Evolutionary conservation across 2,797 vertebrate genomes (phyloP), one percentile per base, ranked within the genome.

Genomic region (Poecilia velifera): DNA sequence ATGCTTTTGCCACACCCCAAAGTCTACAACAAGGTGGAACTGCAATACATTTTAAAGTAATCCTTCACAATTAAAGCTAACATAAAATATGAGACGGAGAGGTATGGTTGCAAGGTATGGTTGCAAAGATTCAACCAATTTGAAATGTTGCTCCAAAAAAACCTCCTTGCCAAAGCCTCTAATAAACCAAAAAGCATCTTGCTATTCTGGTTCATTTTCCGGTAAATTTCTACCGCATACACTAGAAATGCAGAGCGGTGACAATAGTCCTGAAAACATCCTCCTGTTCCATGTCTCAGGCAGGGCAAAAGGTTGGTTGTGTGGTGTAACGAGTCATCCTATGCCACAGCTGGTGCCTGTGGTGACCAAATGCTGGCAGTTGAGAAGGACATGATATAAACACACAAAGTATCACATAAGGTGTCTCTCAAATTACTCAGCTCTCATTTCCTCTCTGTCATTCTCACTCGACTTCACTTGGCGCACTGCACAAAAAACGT

Each of bases 401-500:
- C 9, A 36, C 79, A 70, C 73, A 80, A 84, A 62, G 70, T 43
- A 36, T 81, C 82, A 81, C 80, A 82, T 53, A 82, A 87, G 74
- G 84, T 85, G 81, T 77, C 74, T 77, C 74, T 88, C 73, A 88
- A 81, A 87, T 82, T 79, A 73, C 79, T 82, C 79, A 74, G 80
- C 80, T 88, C 82, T 88, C 79, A 89, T 91, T 92, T 93, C 88
- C 87, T 90, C 79, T 86, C 68, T 78, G 84, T 81, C 89, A 89
- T 78, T 84, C 83, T 87, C 77, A 78, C 76, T 87, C 1, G 14
- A 78, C 84, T 82, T 84, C 78, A 82, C 76, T 87, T 81, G 87
- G 84, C 87, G 89, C 82, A 68, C 62, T 80, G 82, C 80, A 82
- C 78, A 84, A 79, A 81, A 89, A 87, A 91, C 74, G 89, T 93